Percentiles rank a stretch among this genome's conserved stretches.
These are phyloP conservation scores for Oceanodroma leucorhoa DNA, from an alignment of 2,797 vertebrate genomes.

Conservation along the genomic window DNA sequence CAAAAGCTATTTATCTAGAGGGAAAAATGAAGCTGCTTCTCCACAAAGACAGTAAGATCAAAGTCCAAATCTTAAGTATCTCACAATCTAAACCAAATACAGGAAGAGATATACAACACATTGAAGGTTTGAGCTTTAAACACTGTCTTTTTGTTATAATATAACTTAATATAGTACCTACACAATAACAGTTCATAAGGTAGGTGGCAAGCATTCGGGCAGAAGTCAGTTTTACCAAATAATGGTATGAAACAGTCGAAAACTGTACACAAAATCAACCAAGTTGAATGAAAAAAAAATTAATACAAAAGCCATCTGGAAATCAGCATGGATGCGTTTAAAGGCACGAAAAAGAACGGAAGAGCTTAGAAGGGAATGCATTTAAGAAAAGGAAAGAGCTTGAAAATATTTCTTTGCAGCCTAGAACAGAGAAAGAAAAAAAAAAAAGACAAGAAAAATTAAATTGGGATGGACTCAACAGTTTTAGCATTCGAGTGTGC, in stretches of 20 bases:
- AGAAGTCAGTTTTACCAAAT: neutral
- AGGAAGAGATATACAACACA: neutral
- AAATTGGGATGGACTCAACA: neutral
- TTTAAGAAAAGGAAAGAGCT: neutral
- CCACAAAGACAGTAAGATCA: neutral
- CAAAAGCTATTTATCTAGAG: neutral
- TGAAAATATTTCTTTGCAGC: neutral
- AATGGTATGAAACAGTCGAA: neutral
- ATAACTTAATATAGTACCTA: neutral
- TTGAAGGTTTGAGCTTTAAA: neutral
- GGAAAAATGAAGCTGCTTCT: neutral
- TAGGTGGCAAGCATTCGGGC: neutral
- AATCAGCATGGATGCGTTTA: neutral
- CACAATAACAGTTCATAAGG: neutral
- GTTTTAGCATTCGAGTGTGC: neutral
- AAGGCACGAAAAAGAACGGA: neutral
- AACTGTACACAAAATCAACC: neutral
- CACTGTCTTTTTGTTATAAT: neutral
- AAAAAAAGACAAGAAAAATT: neutral
- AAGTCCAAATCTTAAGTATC: neutral
- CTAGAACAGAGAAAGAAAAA: neutral
- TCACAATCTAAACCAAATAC: neutral
- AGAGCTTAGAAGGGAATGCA: neutral
- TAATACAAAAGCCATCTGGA: neutral
- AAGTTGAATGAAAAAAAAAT: neutral